Percentiles rank a stretch among this genome's conserved stretches.
phyloP scores from a whole-genome alignment of 92 coral and sea anemone genomes.

The Blastomussa wellsi region DNA sequence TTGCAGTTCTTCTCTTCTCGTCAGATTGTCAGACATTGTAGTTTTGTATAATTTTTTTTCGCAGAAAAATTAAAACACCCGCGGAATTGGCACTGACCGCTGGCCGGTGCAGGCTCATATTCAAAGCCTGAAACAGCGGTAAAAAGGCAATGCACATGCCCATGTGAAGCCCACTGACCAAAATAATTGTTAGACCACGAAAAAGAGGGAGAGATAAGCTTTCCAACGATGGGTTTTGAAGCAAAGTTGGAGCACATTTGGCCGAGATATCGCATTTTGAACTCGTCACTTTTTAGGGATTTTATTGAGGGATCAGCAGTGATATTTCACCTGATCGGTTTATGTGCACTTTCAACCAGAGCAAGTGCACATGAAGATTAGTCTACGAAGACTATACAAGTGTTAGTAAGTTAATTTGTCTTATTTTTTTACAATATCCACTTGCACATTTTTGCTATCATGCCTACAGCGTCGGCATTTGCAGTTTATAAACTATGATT shows the following conservation, averaged over 20 bases:
- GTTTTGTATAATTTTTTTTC: neutral
- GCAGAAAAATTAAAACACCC: conserved; percentile 5
- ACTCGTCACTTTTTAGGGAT: conserved; percentile 23
- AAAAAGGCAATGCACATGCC: conserved; percentile 2
- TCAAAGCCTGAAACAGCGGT: conserved; percentile 1
- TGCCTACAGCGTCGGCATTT: conserved; percentile 9
- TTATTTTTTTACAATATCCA: conserved; percentile 2
- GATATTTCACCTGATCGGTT: conserved; percentile 4
- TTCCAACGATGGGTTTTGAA: conserved; percentile 15
- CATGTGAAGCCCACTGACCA: neutral
- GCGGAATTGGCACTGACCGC: conserved; percentile 15
- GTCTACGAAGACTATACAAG: conserved; percentile 10
- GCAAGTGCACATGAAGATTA: conserved; percentile 5
- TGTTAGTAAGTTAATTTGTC: neutral
- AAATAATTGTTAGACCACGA: neutral
- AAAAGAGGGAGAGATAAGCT: conserved; percentile 7
- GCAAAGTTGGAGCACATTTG: conserved; percentile 14
- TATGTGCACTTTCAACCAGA: neutral
- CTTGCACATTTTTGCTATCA: conserved; percentile 22
- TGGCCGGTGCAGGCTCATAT: conserved; percentile 19
- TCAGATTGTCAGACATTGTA: conserved; percentile 7
- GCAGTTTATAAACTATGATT: conserved; percentile 26
- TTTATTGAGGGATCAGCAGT: conserved; percentile 14
- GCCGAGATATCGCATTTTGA: conserved; percentile 28
- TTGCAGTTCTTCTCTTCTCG: conserved; percentile 37